Percentiles rank a stretch among this genome's conserved stretches.
These are phyloP conservation scores for Strix occidentalis DNA, from an alignment of 2,797 vertebrate species.

Conservation along the genomic window DNA sequence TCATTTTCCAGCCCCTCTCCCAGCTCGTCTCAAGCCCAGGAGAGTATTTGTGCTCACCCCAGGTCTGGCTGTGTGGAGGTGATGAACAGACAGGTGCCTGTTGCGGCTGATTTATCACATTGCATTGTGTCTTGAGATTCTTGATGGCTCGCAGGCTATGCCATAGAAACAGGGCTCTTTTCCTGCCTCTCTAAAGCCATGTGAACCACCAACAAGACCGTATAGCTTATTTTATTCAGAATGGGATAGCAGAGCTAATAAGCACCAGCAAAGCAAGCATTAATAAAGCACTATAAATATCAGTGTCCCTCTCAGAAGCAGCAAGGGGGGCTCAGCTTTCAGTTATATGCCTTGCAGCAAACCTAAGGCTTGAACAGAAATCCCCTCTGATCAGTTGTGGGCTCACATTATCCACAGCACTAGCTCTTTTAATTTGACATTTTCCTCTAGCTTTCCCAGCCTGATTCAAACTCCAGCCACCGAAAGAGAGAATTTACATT, in stretches of 20 bases:
- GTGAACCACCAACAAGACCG: not conserved
- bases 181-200: not conserved
- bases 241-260: not conserved
- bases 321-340: not conserved
- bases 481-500: slow-evolving; percentile 36
- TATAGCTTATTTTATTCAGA: not conserved
- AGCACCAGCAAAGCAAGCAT: slow-evolving; percentile 18
- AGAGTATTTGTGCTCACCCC: not conserved
- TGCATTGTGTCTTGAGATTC: not conserved
- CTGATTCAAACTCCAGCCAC: not conserved
- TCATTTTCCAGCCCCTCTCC: not conserved
- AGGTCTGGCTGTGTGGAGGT: fast-evolving
- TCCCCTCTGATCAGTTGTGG: not conserved
- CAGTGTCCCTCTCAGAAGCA: not conserved
- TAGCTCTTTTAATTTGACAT: slow-evolving; percentile 19
- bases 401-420: not conserved
- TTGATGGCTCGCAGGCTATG: fast-evolving
- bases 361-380: not conserved
- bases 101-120: not conserved
- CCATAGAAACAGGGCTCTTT: not conserved
- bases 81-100: not conserved
- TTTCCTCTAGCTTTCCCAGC: slow-evolving; percentile 23
- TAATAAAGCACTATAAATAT: slow-evolving; percentile 32
- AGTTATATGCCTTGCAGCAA: not conserved
- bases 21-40: not conserved